phyloP scores from a whole-genome alignment of 1,140 invertebrate genomes.

The Drosophila malerkotliana region DNA sequence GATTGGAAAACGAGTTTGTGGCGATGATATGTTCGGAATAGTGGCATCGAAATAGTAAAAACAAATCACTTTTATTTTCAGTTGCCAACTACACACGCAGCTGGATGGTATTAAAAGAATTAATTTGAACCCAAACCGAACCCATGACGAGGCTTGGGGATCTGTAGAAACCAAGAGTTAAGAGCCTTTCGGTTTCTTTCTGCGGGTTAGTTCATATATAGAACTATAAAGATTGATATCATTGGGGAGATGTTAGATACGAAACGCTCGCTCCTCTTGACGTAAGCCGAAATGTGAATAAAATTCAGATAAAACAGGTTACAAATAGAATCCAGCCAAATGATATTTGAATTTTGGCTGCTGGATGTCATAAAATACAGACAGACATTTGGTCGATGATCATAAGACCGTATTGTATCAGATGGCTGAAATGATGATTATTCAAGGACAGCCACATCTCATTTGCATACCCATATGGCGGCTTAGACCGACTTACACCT shows the following conservation, averaged over 20 bases:
- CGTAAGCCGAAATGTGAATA: conserved; percentile 38
- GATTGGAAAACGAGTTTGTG: conserved; percentile 52
- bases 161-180: conserved; percentile 61
- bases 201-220: conserved; percentile 17
- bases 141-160: conserved; percentile 9
- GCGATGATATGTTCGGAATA: conserved; percentile 4
- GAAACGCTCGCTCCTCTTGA: conserved; percentile 38
- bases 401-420: conserved; percentile 53
- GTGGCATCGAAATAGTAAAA: conserved; percentile 30
- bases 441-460: conserved; percentile 54
- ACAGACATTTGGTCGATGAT: conserved; percentile 47
- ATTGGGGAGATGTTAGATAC: conserved; percentile 38
- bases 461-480: conserved; percentile 69
- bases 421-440: conserved; percentile 43
- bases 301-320: conserved; percentile 61
- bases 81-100: conserved; percentile 47
- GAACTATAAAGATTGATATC: conserved; percentile 80
- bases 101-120: conserved; percentile 39
- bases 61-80: conserved; percentile 77
- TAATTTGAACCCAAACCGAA: conserved; percentile 34
- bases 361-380: conserved; percentile 67
- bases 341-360: conserved; percentile 31
- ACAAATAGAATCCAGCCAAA: conserved; percentile 61
- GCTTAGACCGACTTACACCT: conserved; percentile 66
- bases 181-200: conserved; percentile 66